These are phyloP conservation scores for Chrysogorgia sp. DNA, from an alignment of 92 coral and sea anemone species.

Conservation along the genomic window DNA sequence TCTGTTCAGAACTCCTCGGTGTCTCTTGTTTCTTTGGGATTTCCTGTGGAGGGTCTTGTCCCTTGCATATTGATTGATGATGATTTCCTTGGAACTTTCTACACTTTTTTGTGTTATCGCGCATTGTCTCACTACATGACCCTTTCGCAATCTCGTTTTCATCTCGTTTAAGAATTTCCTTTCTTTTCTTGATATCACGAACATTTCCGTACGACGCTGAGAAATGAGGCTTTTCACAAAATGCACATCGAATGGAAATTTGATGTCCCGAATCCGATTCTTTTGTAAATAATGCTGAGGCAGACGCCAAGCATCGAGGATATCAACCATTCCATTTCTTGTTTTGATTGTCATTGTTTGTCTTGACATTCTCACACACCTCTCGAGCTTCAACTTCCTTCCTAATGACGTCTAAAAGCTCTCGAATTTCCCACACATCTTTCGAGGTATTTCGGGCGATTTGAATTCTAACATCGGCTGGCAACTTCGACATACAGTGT, in stretches of 20 bases:
- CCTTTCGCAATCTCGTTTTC: conserved; percentile 38
- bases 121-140: conserved; percentile 26
- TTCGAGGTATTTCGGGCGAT: conserved; percentile 7
- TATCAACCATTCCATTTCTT: neutral
- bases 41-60: conserved; percentile 16
- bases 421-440: conserved; percentile 24
- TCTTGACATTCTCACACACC: conserved; percentile 13
- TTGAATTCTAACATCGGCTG: conserved; percentile 10
- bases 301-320: neutral
- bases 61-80: conserved; percentile 55
- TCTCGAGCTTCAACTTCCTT: conserved; percentile 8
- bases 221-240: conserved; percentile 39
- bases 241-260: conserved; percentile 16
- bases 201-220: conserved; percentile 54
- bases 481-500: conserved; percentile 18
- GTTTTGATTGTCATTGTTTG: neutral
- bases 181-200: conserved; percentile 24
- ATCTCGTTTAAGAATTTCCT: conserved; percentile 21
- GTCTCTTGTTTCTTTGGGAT: too few species aligned
- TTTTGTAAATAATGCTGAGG: conserved; percentile 3
- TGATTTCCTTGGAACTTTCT: conserved; percentile 40
- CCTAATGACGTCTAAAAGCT: neutral
- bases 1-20: neutral
- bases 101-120: conserved; percentile 39
- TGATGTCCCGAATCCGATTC: neutral